Base-by-base conservation (phyloP, 2,888 invertebrate species). In the Odontocolon sp. region DNA sequence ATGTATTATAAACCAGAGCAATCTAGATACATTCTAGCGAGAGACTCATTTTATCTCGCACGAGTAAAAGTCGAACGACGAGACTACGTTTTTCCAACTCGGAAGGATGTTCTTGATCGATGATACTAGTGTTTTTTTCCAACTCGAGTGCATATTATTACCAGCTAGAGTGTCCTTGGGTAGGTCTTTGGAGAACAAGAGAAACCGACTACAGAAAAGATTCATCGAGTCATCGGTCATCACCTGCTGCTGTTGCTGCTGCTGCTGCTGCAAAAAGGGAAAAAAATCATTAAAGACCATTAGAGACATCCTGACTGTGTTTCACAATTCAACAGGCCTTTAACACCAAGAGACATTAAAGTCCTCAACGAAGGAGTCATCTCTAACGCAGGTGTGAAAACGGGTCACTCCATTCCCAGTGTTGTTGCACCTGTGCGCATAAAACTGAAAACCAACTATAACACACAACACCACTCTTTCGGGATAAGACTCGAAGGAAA, bases 401-500 rank as follows among this genome's bases (percentile, higher is more conserved):
- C 85, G 84, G 86, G 88, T 85, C 84, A 87, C 80, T 82, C 84
- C 86, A 87, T 88, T 88, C 85, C 86, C 87, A 87, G 86, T 83
- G 81, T 82, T n/a, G 31, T 75, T 45, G 81, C 86, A 87, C 87
- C 85, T 87, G 86, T 81, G 66, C 68, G 64, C 50, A 26, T 23
- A 42, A 21, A 45, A 50, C 72, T 52, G n/a, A 68, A 68, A 21
- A 18, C 31, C 16, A 38, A 6, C 33, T 63, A 28, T 63, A 9
- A 45, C 9, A 16, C 33, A 47, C 21, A 6, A 47, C 31, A 47
- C 33, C 23, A 23, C n/a, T 50, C 50, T 47, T 23, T 50, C 16
- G 18, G 11, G 9, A 9, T 9, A 64, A 64, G 36, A 50, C 50
- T 36, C 38, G 47, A 8, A 23, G 11, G 21, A 31, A 42, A 40